A percentile compares a stretch with the other conserved stretches of the same genome.
Conservation (phyloP, 1,140 invertebrate species). For the Drosophila bocki region DNA sequence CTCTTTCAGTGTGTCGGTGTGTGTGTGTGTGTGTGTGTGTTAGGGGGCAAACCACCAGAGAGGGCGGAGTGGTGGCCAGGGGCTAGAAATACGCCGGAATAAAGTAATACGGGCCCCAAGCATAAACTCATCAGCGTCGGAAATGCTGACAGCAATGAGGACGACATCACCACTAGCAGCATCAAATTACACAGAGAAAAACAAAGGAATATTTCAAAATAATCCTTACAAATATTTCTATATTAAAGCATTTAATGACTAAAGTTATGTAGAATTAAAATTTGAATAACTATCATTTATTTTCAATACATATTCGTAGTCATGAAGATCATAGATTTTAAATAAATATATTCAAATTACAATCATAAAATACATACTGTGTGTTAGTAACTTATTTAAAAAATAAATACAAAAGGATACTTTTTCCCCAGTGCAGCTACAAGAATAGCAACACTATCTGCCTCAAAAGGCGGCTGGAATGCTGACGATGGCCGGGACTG, state of each 20-base stretch:
- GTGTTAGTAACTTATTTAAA: too few relatives aligned
- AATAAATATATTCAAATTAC: too few relatives aligned
- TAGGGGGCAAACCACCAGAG: constrained; percentile 44
- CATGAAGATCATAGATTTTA: not conserved
- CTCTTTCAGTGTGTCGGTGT: constrained; percentile 9
- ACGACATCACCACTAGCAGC: constrained; percentile 29
- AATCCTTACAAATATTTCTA: too few relatives aligned
- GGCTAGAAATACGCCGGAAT: constrained; percentile 44
- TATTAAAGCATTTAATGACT: not conserved
- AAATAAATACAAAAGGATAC: too few relatives aligned
- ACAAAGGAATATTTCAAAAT: not conserved
- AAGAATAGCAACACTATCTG: constrained; percentile 9
- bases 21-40: constrained; percentile 10
- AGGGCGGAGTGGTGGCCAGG: constrained; percentile 15
- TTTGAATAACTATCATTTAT: not conserved
- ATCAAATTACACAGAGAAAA: constrained; percentile 18
- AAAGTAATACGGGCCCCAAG: constrained; percentile 76
- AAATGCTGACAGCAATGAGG: constrained; percentile 72
- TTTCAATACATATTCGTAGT: too few relatives aligned
- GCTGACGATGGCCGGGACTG: constrained; percentile 62
- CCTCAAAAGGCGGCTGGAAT: constrained; percentile 40
- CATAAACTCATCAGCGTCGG: constrained; percentile 81
- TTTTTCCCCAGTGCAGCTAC: not conserved
- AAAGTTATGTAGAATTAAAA: not conserved
- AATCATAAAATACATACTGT: too few relatives aligned